Conservation (phyloP, 2,888 invertebrate species). For the Kryphioiulus occultus region DNA sequence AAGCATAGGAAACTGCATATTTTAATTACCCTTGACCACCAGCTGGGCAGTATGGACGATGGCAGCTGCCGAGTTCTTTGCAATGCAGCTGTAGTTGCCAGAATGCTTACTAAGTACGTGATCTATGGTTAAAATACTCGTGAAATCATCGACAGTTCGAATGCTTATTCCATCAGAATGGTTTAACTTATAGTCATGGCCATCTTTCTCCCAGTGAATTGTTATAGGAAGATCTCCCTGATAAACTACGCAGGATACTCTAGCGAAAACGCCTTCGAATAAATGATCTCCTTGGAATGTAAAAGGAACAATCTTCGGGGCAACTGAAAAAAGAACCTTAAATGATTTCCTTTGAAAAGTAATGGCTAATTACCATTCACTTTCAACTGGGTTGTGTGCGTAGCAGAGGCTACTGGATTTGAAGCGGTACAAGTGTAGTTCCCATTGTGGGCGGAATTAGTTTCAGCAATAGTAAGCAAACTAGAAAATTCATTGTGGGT, state of each 20-base stretch:
- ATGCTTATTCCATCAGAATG: background rate
- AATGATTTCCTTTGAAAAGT: background rate
- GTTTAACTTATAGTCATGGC: conserved; percentile 56
- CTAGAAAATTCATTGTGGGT: conserved; percentile 28
- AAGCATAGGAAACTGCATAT: background rate
- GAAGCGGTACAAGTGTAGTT: conserved; percentile 28
- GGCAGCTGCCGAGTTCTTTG: conserved; percentile 47
- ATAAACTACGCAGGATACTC: conserved; percentile 55
- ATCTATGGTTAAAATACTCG: conserved; percentile 45
- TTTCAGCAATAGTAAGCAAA: background rate
- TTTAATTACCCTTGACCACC: conserved; percentile 47
- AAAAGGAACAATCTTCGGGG: conserved; percentile 55
- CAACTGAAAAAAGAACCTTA: conserved; percentile 42
- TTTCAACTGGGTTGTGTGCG: background rate
- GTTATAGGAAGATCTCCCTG: conserved; percentile 63
- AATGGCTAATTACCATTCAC: conserved; percentile 44
- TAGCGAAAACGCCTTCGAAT: conserved; percentile 55
- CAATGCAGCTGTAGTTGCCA: conserved; percentile 49
- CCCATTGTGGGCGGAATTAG: background rate
- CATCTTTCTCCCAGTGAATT: conserved; percentile 75
- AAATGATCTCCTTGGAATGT: conserved; percentile 54
- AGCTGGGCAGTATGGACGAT: conserved; percentile 19
- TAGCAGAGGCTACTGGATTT: conserved; percentile 4
- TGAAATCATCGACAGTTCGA: conserved; percentile 40
- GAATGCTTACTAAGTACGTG: conserved; percentile 36